phyloP scores from a whole-genome alignment of 2,888 invertebrate species.

The Thecocarcelia acutangulata region DNA sequence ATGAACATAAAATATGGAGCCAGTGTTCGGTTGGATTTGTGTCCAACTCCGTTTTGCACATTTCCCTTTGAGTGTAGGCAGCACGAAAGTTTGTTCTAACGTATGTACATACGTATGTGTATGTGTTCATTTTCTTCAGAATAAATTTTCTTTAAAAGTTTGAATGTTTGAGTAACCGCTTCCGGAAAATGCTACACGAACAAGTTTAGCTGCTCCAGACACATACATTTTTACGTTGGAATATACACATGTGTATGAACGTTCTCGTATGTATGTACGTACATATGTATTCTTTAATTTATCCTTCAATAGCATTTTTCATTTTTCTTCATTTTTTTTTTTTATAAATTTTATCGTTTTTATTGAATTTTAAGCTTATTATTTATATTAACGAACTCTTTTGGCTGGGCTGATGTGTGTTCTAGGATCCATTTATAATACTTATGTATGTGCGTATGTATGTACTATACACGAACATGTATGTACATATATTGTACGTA shows the following conservation, averaged over 20 bases:
- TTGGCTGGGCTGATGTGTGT: constrained; percentile 48
- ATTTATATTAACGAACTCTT: constrained; percentile 46
- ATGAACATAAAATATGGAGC: constrained; percentile 62
- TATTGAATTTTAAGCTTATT: constrained; percentile 59
- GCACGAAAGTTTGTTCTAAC: constrained; percentile 55
- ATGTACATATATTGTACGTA: constrained; percentile 52
- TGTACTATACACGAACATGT: constrained; percentile 68
- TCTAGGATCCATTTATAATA: constrained; percentile 74
- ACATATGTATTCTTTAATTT: constrained; percentile 24
- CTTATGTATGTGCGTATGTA: constrained; percentile 70
- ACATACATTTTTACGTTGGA: neutral
- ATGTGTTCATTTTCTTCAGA: constrained; percentile 26
- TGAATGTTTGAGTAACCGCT: constrained; percentile 21
- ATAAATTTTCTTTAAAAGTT: constrained; percentile 26
- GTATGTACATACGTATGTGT: constrained; percentile 6
- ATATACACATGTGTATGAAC: neutral
- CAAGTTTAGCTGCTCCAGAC: neutral
- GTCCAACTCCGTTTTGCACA: neutral
- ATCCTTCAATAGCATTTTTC: constrained; percentile 63
- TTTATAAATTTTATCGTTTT: constrained; percentile 64
- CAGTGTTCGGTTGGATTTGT: neutral
- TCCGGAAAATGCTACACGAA: neutral
- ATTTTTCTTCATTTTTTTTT: constrained; percentile 58
- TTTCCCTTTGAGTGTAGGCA: constrained; percentile 30
- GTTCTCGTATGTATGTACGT: neutral